Conservation (phyloP, 1,140 invertebrate genomes). For the Drosophila sucinea region DNA sequence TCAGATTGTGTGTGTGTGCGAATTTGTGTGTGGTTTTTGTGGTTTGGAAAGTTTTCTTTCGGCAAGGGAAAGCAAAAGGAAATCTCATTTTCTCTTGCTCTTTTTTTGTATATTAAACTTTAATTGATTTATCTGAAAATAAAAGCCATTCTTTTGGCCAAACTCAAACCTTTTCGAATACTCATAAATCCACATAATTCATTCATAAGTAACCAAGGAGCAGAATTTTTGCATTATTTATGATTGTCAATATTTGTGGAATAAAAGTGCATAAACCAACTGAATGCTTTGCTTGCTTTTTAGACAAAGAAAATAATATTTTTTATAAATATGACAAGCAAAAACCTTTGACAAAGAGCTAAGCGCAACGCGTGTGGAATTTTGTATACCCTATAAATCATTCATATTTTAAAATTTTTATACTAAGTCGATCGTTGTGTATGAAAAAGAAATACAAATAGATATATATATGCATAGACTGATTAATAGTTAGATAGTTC, state of each 20-base stretch:
- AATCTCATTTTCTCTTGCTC: background rate
- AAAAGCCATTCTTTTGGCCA: slow-evolving; percentile 30
- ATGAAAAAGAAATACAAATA: no score
- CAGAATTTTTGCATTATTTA: slow-evolving; percentile 58
- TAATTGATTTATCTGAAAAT: slow-evolving; percentile 42
- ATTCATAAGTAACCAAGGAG: slow-evolving; percentile 32
- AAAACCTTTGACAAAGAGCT: background rate
- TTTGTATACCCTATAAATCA: background rate
- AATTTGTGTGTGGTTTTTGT: slow-evolving; percentile 23
- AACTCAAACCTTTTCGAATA: slow-evolving; percentile 36
- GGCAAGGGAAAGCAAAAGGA: background rate
- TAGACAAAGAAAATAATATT: slow-evolving; percentile 6
- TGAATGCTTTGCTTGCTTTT: slow-evolving; percentile 8
- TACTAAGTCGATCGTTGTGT: no score
- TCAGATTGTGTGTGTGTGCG: background rate
- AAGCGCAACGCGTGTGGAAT: background rate
- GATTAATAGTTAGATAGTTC: no score
- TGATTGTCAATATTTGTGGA: slow-evolving; percentile 53
- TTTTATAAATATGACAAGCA: slow-evolving; percentile 9
- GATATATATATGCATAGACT: no score
- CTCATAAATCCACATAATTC: slow-evolving; percentile 19
- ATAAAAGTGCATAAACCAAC: slow-evolving; percentile 34
- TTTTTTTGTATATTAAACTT: slow-evolving; percentile 34
- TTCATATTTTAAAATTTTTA: background rate
- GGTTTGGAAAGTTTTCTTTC: slow-evolving; percentile 18